phyloP scores from a whole-genome alignment of 2,797 vertebrate species.

The Percopsis omiscomaycus region DNA sequence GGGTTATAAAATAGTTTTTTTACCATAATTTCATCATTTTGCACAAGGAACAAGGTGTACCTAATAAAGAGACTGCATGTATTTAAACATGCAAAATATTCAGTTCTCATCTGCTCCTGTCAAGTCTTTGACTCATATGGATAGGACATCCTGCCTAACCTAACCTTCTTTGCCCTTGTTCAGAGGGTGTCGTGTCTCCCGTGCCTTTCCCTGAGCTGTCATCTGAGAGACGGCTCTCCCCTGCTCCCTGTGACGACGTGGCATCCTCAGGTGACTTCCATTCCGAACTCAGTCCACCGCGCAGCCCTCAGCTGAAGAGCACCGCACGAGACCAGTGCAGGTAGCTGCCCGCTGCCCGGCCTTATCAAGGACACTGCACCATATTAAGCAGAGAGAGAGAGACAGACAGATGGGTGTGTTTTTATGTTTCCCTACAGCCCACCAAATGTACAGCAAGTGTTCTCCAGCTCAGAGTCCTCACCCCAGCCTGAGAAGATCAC shows the following conservation, averaged over 20 bases:
- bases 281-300: slow-evolving; percentile 61
- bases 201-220: slow-evolving; percentile 39
- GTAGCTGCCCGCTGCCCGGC: slow-evolving; percentile 53
- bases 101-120: not conserved
- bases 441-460: slow-evolving; percentile 41
- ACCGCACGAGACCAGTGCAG: slow-evolving; percentile 67
- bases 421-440: slow-evolving; percentile 52
- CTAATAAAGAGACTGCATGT: too few relatives aligned
- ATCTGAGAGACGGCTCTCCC: slow-evolving; percentile 51
- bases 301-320: slow-evolving; percentile 74
- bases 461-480: slow-evolving; percentile 73
- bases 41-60: too few relatives aligned
- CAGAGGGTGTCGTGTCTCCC: slow-evolving; percentile 33
- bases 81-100: slow-evolving; percentile 4
- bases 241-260: slow-evolving; percentile 26
- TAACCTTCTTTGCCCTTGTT: not conserved
- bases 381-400: not conserved
- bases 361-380: slow-evolving; percentile 21
- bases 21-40: too few relatives aligned
- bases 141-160: not conserved
- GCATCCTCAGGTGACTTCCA: slow-evolving; percentile 48
- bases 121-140: not conserved
- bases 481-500: slow-evolving; percentile 76
- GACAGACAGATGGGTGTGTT: not conserved
- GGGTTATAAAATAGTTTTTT: too few relatives aligned